A percentile compares a stretch with the other conserved stretches of the same genome.
These are phyloP conservation scores for Siniperca undulata DNA, from an alignment of 2,797 vertebrate species.

Conservation along the genomic window DNA sequence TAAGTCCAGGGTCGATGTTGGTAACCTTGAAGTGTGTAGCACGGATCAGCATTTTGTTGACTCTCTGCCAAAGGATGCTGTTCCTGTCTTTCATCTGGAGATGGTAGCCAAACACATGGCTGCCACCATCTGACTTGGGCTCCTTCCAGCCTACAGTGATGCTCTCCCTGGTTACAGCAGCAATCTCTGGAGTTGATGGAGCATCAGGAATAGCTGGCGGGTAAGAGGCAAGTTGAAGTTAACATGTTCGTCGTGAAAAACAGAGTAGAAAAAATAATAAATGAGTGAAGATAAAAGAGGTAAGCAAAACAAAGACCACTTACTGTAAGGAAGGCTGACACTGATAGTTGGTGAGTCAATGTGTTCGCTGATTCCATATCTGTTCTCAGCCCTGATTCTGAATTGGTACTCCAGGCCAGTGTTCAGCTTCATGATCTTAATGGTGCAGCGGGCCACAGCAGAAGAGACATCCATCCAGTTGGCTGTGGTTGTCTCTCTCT, in stretches of 20 bases:
- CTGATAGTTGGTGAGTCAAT: conserved; percentile 90
- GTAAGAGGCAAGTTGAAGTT: conserved; percentile 38
- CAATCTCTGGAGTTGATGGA: conserved; percentile 94
- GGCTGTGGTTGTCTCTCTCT: conserved; percentile 96
- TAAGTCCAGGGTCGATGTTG: conserved; percentile 92
- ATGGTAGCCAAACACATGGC: conserved; percentile 93
- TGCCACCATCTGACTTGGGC: conserved; percentile 95
- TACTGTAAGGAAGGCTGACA: conserved; percentile 96
- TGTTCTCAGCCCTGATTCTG: conserved; percentile 98
- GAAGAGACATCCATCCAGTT: conserved; percentile 96
- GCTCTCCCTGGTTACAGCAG: conserved; percentile 91
- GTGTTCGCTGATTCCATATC: conserved; percentile 97
- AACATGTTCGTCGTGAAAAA: not conserved
- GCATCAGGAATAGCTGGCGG: conserved; percentile 90
- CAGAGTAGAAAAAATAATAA: not conserved
- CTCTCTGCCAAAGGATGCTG: conserved; percentile 97
- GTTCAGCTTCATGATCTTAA: conserved; percentile 95
- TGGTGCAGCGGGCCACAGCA: conserved; percentile 93
- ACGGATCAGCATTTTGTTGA: conserved; percentile 94
- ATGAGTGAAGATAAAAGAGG: not conserved
- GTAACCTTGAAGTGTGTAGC: conserved; percentile 95
- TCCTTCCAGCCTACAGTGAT: conserved; percentile 95
- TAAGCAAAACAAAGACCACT: conserved; percentile 69
- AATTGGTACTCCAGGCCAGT: conserved; percentile 97
- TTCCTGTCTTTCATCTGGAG: conserved; percentile 99